Evolutionary conservation across 2,888 invertebrate genomes (phyloP), one percentile per base, ranked within the genome.

Genomic region (Caenorhabditis drosophilae): DNA sequence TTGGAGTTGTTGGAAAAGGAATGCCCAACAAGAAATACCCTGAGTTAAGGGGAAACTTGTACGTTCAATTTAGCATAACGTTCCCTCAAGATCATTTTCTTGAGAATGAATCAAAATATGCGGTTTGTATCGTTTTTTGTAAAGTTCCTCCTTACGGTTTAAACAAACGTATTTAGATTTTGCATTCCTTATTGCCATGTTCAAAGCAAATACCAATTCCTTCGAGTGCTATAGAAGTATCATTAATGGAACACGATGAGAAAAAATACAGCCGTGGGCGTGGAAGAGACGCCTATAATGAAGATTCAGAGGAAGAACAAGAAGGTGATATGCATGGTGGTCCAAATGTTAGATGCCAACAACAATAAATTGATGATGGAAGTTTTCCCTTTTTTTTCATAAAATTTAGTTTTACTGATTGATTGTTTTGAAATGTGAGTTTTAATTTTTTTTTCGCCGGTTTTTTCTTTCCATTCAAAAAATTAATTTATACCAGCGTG

Each of bases 61-160:
- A 90, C 82, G 88, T 95, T 55, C 90, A 90, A 78, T 93, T 96
- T 87, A 89, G 90, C 79, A 89, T 95, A 52, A 88, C 88, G 63
- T 94, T 94, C 85, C 95, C 95, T 40, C 88, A 89, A 38, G 89
- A 89, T 77, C 88, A 92, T 83, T 93, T 92, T 86, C 88, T 90
- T 31, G 87, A 68, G 4, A 67, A 70, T 4, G 80, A 82, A n/a
- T 48, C 57, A 11, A 61, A 60, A 16, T 79, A 77, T 55, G 74
- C 69, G 59, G 79, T 78, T 16, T 41, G 47, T n/a, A n/a, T n/a
- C n/a, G n/a, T n/a, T n/a, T n/a, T n/a, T n/a, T n/a, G n/a, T n/a
- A n/a, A n/a, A n/a, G n/a, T n/a, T n/a, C n/a, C n/a, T n/a, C n/a
- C n/a, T n/a, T n/a, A 48, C 27, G 9, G 11, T 26, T 26, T 64